Percentiles rank a stretch among this genome's conserved stretches.
Conservation (phyloP, 2,113 vertebrate genomes). For the Austrofundulus limnaeus region DNA sequence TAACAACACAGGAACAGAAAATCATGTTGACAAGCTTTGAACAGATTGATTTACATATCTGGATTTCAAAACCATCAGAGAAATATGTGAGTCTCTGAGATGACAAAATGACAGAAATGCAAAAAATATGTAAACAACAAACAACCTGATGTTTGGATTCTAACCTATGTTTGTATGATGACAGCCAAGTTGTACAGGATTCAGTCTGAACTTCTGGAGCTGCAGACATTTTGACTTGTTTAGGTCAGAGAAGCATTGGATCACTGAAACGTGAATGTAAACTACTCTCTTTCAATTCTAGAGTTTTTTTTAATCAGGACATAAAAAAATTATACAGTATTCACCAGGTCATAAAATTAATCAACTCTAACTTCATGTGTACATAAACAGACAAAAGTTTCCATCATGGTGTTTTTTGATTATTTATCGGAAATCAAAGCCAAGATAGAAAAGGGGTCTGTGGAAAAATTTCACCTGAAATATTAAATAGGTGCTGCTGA, state of each 20-base stretch:
- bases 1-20: slow-evolving; percentile 11
- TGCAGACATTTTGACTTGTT: not conserved
- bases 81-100: not conserved
- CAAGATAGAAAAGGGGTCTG: too few relatives aligned
- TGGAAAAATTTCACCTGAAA: too few relatives aligned
- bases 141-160: not conserved
- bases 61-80: slow-evolving; percentile 22
- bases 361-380: not conserved
- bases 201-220: not conserved
- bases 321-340: too few relatives aligned
- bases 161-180: slow-evolving; percentile 23
- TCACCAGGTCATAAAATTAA: too few relatives aligned
- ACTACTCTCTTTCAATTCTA: too few relatives aligned
- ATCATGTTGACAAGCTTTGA: slow-evolving; percentile 23
- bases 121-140: slow-evolving; percentile 1
- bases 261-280: not conserved
- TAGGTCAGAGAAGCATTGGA: not conserved
- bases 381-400: not conserved
- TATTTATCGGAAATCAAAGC: too few relatives aligned
- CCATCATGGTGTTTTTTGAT: too few relatives aligned
- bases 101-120: slow-evolving; percentile 11
- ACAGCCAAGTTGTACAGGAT: not conserved
- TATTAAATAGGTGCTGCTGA: too few relatives aligned
- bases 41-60: slow-evolving; percentile 41
- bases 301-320: too few relatives aligned